These are phyloP conservation scores for Euphydryas editha DNA, from an alignment of 2,888 invertebrate species.

Conservation along the genomic window DNA sequence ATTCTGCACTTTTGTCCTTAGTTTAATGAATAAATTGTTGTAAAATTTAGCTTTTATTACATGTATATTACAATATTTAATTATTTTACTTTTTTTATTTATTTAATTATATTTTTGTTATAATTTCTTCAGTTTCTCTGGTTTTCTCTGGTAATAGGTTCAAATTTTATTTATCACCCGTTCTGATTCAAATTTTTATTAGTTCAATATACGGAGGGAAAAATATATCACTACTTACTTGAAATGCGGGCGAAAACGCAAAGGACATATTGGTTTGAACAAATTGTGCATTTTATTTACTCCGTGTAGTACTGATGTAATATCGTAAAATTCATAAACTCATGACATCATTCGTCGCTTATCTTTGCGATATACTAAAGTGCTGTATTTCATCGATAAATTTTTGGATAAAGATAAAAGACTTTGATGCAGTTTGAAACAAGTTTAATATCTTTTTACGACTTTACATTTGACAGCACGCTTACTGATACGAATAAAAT, in stretches of 20 bases:
- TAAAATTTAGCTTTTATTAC: too few relatives aligned
- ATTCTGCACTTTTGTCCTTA: too few relatives aligned
- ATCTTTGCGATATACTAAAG: constrained; percentile 9
- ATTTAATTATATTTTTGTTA: too few relatives aligned
- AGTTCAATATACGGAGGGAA: too few relatives aligned
- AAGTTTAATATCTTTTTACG: constrained; percentile 1
- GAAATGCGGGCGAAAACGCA: background rate
- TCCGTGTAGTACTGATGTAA: background rate
- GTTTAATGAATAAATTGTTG: too few relatives aligned
- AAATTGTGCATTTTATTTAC: background rate
- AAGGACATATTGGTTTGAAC: background rate
- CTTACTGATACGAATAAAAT: background rate
- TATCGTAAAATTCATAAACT: background rate
- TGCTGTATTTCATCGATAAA: constrained; percentile 9
- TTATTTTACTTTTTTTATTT: too few relatives aligned
- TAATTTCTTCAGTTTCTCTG: too few relatives aligned
- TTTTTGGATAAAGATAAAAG: constrained; percentile 8
- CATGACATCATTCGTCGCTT: constrained; percentile 6
- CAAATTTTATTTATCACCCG: too few relatives aligned
- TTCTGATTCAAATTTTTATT: too few relatives aligned
- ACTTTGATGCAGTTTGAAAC: constrained; percentile 4
- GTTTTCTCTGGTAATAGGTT: too few relatives aligned
- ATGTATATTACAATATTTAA: too few relatives aligned
- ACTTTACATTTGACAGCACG: background rate
- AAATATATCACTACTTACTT: too few relatives aligned